Conservation (phyloP, 1,140 invertebrate genomes). For the Papilio helenus region DNA sequence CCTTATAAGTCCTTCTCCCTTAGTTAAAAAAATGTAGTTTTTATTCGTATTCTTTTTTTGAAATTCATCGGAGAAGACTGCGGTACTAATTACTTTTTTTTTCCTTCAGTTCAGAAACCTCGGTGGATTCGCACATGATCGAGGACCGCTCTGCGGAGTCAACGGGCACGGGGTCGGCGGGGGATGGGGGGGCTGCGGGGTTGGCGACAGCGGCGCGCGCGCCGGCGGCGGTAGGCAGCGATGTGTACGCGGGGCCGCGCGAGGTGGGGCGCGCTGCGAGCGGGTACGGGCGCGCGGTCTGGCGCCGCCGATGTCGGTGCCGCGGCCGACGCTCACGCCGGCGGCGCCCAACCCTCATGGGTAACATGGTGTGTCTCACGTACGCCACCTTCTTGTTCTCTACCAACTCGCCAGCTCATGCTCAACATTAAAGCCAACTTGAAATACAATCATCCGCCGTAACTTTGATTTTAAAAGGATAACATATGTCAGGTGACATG, state of each 20-base stretch:
- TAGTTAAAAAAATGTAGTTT: too few species aligned
- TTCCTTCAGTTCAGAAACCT: conserved; percentile 62
- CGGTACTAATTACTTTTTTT: not conserved
- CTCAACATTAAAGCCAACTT: conserved; percentile 28
- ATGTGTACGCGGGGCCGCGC: conserved; percentile 46
- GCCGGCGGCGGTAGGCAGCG: conserved; percentile 43
- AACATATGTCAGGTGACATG: not conserved
- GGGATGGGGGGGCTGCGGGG: not conserved
- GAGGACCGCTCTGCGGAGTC: conserved; percentile 68
- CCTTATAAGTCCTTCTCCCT: too few species aligned
- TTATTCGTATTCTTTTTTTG: not conserved
- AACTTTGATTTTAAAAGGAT: not conserved
- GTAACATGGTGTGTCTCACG: conserved; percentile 79
- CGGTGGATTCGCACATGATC: conserved; percentile 67
- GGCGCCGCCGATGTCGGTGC: conserved; percentile 73
- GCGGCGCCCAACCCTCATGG: conserved; percentile 73
- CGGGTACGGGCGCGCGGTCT: conserved; percentile 70
- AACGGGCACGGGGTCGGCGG: conserved; percentile 46
- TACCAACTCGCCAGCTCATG: conserved; percentile 27
- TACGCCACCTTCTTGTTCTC: conserved; percentile 67
- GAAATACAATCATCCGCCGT: not conserved
- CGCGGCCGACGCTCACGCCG: conserved; percentile 73
- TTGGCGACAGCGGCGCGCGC: conserved; percentile 24
- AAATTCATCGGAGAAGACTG: not conserved
- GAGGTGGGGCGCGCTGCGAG: conserved; percentile 65